Evolutionary conservation across 2,888 invertebrate species (phyloP), one percentile per base, ranked within the genome.

Genomic region (Leucophenga maculata): DNA sequence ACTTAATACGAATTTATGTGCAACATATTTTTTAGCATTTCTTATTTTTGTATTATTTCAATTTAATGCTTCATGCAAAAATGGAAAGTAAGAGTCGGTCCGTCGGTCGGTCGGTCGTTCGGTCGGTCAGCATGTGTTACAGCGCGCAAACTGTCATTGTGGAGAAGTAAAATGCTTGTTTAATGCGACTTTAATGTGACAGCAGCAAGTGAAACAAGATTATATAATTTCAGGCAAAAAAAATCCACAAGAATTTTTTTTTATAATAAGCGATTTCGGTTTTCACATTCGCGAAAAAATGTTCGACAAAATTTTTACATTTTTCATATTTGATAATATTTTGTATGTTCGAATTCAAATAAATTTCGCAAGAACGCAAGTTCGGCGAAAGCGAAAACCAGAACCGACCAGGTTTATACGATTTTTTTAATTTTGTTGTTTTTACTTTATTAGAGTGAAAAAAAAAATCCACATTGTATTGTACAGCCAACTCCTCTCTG

Each of bases 1-100:
- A 80, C 83, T 83, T 85, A 84, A 84, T 84, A 83, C 84, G 80
- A 84, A 85, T 84, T 84, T 85, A 84, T 84, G 84, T 83, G 79
- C 84, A 80, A 81, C 84, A 84, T 82, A 84, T 84, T 85, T 85
- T 79, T 79, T 62, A 20, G 13, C 44, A 62, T 62, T 62, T 20
- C 59, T 78, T 77, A 77, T 75, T 84, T 79, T 48, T 26, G 26
- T 26, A 13, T 50, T 57, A 65, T 68, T 44, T 31, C 44, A 62
- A 62, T 62, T 62, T 62, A 62, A 62, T 62, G 31, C 26, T 57
- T 57, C n/a, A 57, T 57, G 22, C 3, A 1, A 26, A 14, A 26
- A n/a, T 3, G 57, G 20, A 22, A 57, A n/a, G 54, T 18, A 18
- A 16, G 26, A 74, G 55, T 64, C 70, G 44, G 65, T 70, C 20